These are phyloP conservation scores for Drosophila mojavensis DNA, from an alignment of 1,140 invertebrate genomes.

Conservation along the genomic window DNA sequence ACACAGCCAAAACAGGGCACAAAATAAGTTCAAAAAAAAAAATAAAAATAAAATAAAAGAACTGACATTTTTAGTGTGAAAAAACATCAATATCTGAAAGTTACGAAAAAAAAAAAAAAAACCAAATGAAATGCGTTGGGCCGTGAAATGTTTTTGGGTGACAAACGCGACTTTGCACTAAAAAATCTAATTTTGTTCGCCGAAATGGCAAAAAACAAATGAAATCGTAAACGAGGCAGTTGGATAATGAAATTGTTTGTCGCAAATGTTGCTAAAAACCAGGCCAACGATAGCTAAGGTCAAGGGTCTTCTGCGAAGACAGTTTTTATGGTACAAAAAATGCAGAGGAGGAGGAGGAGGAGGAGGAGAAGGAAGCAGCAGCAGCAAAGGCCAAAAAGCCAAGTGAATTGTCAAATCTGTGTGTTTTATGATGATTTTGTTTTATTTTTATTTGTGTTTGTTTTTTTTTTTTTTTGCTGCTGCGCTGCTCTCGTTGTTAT, in stretches of 20 bases:
- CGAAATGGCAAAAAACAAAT: slow-evolving; percentile 61
- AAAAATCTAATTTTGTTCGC: slow-evolving; percentile 79
- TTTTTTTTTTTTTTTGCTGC: too few relatives aligned
- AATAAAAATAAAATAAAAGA: too few relatives aligned
- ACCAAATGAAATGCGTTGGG: slow-evolving; percentile 8
- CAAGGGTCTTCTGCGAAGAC: slow-evolving; percentile 44
- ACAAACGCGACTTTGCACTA: slow-evolving; percentile 57
- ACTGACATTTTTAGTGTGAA: slow-evolving; percentile 52
- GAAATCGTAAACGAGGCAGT: slow-evolving; percentile 31
- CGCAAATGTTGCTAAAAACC: slow-evolving; percentile 51
- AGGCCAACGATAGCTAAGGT: slow-evolving; percentile 24
- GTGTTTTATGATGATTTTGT: slow-evolving; percentile 69
- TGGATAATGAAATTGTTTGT: slow-evolving; percentile 18
- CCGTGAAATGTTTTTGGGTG: slow-evolving; percentile 11
- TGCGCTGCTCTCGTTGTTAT: slow-evolving; percentile 75
- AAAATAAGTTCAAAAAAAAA: neutral
- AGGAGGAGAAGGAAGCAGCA: neutral
- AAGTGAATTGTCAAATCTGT: slow-evolving; percentile 63
- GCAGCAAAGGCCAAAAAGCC: slow-evolving; percentile 15
- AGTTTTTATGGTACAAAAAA: slow-evolving; percentile 48
- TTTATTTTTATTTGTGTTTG: slow-evolving; percentile 22
- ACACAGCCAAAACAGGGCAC: neutral
- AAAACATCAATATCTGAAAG: slow-evolving; percentile 37
- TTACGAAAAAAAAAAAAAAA: slow-evolving; percentile 6
- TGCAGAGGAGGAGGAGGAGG: neutral